Conservation (phyloP, 1,140 invertebrate genomes). For the Camponotus pennsylvanicus region DNA sequence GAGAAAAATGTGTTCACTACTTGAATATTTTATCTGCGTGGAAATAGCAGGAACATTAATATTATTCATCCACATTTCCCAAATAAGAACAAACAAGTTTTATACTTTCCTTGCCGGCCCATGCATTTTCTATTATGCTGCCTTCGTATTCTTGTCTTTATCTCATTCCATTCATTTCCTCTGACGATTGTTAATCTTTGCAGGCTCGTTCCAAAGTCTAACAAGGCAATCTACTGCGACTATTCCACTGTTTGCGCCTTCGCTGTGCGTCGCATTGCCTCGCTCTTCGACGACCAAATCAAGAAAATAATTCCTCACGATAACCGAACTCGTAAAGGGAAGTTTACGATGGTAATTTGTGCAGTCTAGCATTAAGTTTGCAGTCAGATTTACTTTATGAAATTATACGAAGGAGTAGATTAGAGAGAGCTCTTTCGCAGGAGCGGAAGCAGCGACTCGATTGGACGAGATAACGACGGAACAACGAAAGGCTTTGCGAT, state of each 20-base stretch:
- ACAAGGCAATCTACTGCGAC: constrained; percentile 60
- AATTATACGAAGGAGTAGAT: constrained; percentile 30
- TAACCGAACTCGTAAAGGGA: constrained; percentile 56
- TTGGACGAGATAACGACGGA: neutral
- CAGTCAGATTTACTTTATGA: constrained; percentile 39
- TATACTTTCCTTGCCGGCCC: constrained; percentile 24
- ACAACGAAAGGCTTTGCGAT: constrained; percentile 13
- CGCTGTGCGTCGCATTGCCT: constrained; percentile 6
- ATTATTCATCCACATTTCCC: neutral
- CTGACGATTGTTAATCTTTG: constrained; percentile 61
- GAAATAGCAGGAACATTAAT: neutral
- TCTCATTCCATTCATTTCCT: constrained; percentile 53
- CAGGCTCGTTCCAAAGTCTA: constrained; percentile 57
- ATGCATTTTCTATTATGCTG: constrained; percentile 54
- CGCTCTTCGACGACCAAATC: constrained; percentile 35
- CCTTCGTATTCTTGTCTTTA: constrained; percentile 51
- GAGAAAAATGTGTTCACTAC: neutral
- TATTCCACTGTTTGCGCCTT: constrained; percentile 51
- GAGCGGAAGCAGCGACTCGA: neutral
- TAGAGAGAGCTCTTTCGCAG: constrained; percentile 38
- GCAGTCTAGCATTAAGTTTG: constrained; percentile 52
- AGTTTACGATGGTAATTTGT: constrained; percentile 51
- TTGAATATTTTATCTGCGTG: neutral
- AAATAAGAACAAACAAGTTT: constrained; percentile 32
- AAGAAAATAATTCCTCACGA: constrained; percentile 64